These are phyloP conservation scores for Peribatodes rhomboidaria DNA, from an alignment of 2,888 invertebrate genomes.

Conservation along the genomic window DNA sequence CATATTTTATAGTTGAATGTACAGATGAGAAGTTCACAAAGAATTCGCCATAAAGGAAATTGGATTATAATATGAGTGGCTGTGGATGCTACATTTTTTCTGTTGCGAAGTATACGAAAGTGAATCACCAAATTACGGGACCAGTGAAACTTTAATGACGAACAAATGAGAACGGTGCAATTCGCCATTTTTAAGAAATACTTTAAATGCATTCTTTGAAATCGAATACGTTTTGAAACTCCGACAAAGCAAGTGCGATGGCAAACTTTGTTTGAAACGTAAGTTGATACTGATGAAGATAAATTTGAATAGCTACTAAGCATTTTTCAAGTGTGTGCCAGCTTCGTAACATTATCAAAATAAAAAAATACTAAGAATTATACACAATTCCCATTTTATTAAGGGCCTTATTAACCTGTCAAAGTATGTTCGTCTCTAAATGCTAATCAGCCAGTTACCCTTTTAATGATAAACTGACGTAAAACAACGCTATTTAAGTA, in stretches of 20 bases:
- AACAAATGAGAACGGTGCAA: constrained; percentile 16
- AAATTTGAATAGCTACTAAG: constrained; percentile 3
- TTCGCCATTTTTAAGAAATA: constrained; percentile 14
- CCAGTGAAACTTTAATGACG: constrained; percentile 33
- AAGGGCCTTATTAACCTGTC: not conserved
- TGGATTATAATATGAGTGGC: constrained; percentile 52
- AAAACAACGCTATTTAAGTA: constrained; percentile 30
- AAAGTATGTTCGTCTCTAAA: not conserved
- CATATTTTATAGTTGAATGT: constrained; percentile 30
- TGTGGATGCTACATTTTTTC: constrained; percentile 31
- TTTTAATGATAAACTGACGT: constrained; percentile 19
- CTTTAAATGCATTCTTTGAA: constrained; percentile 18
- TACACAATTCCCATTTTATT: not conserved
- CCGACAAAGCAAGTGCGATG: constrained; percentile 12
- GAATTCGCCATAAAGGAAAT: constrained; percentile 60
- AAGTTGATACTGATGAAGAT: not conserved
- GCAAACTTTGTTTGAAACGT: not conserved
- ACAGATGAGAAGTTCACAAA: constrained; percentile 52
- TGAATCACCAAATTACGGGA: constrained; percentile 36
- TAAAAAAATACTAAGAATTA: too few relatives aligned
- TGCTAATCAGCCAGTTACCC: constrained; percentile 11
- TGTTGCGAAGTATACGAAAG: constrained; percentile 17
- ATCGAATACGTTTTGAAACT: constrained; percentile 1
- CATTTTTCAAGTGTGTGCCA: too few relatives aligned
- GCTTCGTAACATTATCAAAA: too few relatives aligned